phyloP scores from a whole-genome alignment of 2,797 vertebrate species.

The Cuniculus paca region DNA sequence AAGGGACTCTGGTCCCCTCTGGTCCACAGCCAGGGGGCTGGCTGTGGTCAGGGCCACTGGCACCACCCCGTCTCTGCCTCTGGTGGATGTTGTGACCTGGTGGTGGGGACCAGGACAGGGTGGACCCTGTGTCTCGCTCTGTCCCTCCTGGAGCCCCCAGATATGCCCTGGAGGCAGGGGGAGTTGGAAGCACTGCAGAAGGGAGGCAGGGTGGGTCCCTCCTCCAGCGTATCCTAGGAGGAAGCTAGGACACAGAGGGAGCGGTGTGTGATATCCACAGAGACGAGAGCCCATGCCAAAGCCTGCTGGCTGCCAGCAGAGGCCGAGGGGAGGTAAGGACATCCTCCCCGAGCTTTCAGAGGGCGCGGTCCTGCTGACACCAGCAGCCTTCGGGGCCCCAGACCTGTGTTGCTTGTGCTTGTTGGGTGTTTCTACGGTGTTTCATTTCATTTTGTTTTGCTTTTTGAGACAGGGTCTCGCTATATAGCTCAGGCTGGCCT shows the following conservation, averaged over 20 bases:
- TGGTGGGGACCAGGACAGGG: background rate
- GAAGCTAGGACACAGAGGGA: background rate
- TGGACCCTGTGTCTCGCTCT: background rate
- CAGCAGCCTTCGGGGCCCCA: background rate
- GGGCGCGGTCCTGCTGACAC: background rate
- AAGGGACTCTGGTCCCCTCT: accelerated
- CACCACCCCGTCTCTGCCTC: background rate
- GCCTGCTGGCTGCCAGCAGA: background rate
- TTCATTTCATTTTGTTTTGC: background rate
- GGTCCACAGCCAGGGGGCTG: background rate
- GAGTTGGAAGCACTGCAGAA: no score
- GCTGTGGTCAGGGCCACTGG: background rate
- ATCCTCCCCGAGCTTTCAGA: background rate
- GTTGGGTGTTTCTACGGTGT: background rate
- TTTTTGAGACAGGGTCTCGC: background rate
- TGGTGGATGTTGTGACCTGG: background rate
- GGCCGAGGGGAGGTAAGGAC: background rate
- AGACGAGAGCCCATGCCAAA: background rate
- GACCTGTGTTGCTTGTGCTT: accelerated
- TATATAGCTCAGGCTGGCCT: background rate
- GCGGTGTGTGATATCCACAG: accelerated
- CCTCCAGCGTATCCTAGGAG: background rate
- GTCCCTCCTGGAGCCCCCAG: background rate
- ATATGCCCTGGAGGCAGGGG: background rate
- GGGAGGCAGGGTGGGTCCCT: no score